These are phyloP conservation scores for Hestina assimilis DNA, from an alignment of 1,140 invertebrate species.

Conservation along the genomic window DNA sequence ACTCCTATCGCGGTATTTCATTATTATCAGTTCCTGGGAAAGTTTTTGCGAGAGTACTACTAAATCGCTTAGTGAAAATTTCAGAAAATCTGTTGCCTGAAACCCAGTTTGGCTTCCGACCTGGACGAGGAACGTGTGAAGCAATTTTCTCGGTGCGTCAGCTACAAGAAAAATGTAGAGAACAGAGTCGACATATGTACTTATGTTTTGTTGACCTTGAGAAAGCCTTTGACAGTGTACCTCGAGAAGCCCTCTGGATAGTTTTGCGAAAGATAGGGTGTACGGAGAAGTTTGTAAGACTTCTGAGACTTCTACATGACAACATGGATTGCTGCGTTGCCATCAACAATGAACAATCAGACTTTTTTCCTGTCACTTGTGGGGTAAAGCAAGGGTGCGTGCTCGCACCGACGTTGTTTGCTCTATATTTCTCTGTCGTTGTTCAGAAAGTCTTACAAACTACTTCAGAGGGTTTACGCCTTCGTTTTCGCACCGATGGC, in stretches of 20 bases:
- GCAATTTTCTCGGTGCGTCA: background rate
- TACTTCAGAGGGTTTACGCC: conserved; percentile 18
- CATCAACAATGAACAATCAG: background rate
- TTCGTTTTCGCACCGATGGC: conserved; percentile 13
- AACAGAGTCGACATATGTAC: background rate
- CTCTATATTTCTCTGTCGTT: too few relatives aligned
- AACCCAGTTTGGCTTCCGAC: background rate
- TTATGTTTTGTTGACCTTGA: too few relatives aligned
- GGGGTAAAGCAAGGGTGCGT: background rate
- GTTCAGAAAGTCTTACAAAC: too few relatives aligned
- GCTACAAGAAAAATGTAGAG: conserved; percentile 8
- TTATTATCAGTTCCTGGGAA: background rate
- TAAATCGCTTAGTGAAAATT: background rate
- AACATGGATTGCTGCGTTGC: conserved; percentile 5
- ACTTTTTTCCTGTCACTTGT: background rate
- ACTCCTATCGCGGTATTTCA: background rate
- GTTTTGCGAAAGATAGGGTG: conserved; percentile 1
- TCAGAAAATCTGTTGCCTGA: background rate
- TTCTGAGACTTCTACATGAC: conserved; percentile 8
- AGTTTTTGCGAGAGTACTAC: too few relatives aligned
- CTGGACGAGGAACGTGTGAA: conserved; percentile 1
- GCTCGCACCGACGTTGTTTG: background rate
- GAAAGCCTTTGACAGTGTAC: background rate
- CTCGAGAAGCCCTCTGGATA: conserved; percentile 5
- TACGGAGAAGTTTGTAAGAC: conserved; percentile 8